Evolutionary conservation across 2,113 vertebrate species (phyloP).

Genomic region (Nothoprocta pentlandii): DNA sequence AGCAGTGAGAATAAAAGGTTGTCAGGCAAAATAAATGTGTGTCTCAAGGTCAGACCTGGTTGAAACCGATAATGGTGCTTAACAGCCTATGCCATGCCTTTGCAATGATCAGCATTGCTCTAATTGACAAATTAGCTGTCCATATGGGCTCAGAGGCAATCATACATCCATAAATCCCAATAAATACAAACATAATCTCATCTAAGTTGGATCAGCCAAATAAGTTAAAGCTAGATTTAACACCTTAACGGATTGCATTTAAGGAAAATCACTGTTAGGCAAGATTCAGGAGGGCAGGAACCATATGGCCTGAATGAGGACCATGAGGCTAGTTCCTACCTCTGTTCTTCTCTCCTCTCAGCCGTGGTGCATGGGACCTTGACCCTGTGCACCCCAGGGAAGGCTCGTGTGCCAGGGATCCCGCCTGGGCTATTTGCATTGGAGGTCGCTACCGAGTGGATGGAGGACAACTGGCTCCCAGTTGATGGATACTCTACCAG

Average conservation of each 20-base stretch:
- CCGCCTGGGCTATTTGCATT: fast-evolving
- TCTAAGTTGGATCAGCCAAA: slow-evolving; percentile 79
- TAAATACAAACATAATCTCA: slow-evolving; percentile 81
- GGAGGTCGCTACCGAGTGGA: not conserved
- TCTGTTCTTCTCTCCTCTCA: fast-evolving
- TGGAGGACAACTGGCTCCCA: not conserved
- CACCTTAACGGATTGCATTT: slow-evolving; percentile 70
- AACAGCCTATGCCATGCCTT: slow-evolving; percentile 63
- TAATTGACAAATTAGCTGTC: slow-evolving; percentile 80
- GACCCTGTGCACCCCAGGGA: too few relatives aligned
- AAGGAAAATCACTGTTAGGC: slow-evolving; percentile 65
- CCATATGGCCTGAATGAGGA: not conserved
- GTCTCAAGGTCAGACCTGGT: slow-evolving; percentile 76
- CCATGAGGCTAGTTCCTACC: not conserved
- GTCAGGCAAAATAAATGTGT: slow-evolving; percentile 77
- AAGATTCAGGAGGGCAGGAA: not conserved
- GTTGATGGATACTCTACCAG: not conserved
- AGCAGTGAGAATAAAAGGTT: slow-evolving; percentile 73
- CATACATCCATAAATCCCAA: slow-evolving; percentile 78
- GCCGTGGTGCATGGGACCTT: fast-evolving
- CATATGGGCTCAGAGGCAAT: slow-evolving; percentile 77
- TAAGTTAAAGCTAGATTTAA: slow-evolving; percentile 76
- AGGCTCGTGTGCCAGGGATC: not conserved
- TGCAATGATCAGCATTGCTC: slow-evolving; percentile 73
- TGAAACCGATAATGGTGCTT: slow-evolving; percentile 73